Evolutionary conservation across 2,113 vertebrate species (phyloP).

Genomic region (rabbit (Oryctolagus cuniculus)): mOryCun1.1 NC_091442.1:68165501-68166000

Average conservation of each 20-base stretch:
- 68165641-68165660: too few species aligned
- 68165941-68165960: neutral
- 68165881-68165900: neutral
- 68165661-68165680: too few species aligned
- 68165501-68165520: too few species aligned
- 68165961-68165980: neutral
- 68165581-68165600: too few species aligned
- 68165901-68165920: neutral
- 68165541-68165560: too few species aligned
- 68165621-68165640: too few species aligned
- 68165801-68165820: constrained; percentile 47
- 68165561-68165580: too few species aligned
- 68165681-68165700: too few species aligned
- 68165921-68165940: neutral
- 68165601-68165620: too few species aligned
- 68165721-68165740: neutral
- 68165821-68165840: neutral
- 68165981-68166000: neutral
- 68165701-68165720: constrained; percentile 49
- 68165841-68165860: constrained; percentile 38
- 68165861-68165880: neutral
- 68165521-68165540: too few species aligned
- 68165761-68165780: neutral
- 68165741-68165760: neutral
- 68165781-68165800: neutral